Conservation (phyloP, 1,140 invertebrate genomes). For the Adoxophyes honmai region DNA sequence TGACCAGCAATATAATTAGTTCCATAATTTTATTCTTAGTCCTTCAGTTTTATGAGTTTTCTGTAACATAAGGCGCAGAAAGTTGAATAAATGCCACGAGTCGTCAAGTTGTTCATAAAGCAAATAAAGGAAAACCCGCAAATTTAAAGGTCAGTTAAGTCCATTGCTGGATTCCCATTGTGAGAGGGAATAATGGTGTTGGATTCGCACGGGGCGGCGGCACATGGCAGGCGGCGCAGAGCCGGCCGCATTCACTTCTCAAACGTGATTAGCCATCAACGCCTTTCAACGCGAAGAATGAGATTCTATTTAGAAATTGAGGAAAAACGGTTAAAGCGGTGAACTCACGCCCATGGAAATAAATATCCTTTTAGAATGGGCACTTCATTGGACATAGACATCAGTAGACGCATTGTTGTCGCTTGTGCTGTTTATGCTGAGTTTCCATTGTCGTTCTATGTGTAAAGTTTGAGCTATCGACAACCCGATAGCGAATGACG, state of each 20-base stretch:
- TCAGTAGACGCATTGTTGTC: constrained; percentile 43
- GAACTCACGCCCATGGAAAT: constrained; percentile 26
- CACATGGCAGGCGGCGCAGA: neutral
- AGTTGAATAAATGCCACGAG: too few species aligned
- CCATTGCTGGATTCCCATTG: neutral
- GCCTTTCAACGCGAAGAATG: neutral
- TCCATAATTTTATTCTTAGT: too few species aligned
- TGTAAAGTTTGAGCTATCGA: constrained; percentile 65
- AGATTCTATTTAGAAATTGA: constrained; percentile 1
- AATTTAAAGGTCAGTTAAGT: constrained; percentile 6
- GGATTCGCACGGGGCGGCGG: neutral
- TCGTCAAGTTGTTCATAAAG: neutral
- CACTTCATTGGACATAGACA: constrained; percentile 38
- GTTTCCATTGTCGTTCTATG: constrained; percentile 51
- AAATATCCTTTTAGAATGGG: constrained; percentile 48
- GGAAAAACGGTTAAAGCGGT: constrained; percentile 17
- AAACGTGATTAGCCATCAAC: neutral
- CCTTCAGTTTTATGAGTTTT: too few species aligned
- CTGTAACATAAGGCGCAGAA: too few species aligned
- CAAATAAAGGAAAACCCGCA: neutral
- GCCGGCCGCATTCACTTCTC: neutral
- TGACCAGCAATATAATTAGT: too few species aligned
- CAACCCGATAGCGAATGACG: constrained; percentile 50
- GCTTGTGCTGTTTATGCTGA: constrained; percentile 47
- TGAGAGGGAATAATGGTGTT: neutral